phyloP scores from a whole-genome alignment of 2,888 invertebrate species.

The Erannis defoliaria region DNA sequence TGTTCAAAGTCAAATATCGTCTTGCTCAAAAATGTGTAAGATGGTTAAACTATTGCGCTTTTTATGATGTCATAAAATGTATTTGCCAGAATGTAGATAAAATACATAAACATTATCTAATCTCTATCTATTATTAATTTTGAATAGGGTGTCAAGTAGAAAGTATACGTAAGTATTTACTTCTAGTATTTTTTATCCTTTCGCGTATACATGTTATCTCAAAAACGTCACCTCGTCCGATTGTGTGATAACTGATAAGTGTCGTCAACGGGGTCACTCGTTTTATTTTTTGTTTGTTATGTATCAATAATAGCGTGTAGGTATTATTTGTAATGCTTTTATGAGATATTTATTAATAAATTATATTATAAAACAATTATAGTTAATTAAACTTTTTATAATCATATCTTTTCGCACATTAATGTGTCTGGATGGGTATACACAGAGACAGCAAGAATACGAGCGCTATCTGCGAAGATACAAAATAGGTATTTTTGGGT shows the following conservation, averaged over 20 bases:
- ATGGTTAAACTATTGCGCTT: too few species aligned
- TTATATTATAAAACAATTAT: too few species aligned
- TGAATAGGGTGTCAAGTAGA: constrained; percentile 3
- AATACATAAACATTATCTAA: not conserved
- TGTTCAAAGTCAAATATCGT: too few species aligned
- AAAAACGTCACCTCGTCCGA: constrained; percentile 15
- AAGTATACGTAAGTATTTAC: not conserved
- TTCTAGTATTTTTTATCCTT: not conserved
- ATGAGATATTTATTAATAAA: too few species aligned
- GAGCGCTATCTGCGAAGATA: too few species aligned
- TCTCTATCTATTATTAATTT: not conserved
- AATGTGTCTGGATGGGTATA: too few species aligned
- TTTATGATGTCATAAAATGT: too few species aligned
- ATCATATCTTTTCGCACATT: not conserved
- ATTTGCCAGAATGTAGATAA: not conserved
- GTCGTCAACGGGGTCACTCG: constrained; percentile 16
- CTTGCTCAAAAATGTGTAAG: too few species aligned
- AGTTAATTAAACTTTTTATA: too few species aligned
- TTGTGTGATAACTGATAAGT: constrained; percentile 7
- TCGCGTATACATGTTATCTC: not conserved
- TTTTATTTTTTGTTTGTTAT: constrained; percentile 4
- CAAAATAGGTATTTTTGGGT: too few species aligned
- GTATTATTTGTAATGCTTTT: too few species aligned
- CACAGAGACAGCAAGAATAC: too few species aligned
- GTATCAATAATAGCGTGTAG: not conserved